A percentile compares a stretch with the other conserved stretches of the same genome.
Conservation (phyloP, 2,888 invertebrate genomes). For the Trisateles emortualis region DNA sequence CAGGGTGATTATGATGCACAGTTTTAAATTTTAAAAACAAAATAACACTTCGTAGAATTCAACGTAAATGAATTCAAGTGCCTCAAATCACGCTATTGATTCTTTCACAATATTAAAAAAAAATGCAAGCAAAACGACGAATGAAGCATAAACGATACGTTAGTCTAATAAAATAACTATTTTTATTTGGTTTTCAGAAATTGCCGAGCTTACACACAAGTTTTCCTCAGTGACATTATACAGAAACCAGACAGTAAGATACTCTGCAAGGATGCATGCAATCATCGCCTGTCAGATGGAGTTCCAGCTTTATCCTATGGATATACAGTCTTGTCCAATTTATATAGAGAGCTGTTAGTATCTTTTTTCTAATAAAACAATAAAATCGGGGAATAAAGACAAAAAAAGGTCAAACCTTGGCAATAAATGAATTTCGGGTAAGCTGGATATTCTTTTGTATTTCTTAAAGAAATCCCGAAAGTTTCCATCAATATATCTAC, state of each 20-base stretch:
- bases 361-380: too few species aligned
- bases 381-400: too few species aligned
- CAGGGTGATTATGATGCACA: neutral
- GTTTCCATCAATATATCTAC: too few species aligned
- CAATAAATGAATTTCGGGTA: too few species aligned
- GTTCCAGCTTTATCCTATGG: conserved; percentile 95
- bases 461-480: too few species aligned
- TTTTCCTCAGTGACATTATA: conserved; percentile 93
- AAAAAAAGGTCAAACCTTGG: too few species aligned
- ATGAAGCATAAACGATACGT: too few species aligned
- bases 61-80: neutral
- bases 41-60: neutral
- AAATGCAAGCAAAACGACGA: neutral
- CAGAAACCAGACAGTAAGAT: conserved; percentile 92
- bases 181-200: conserved; percentile 87
- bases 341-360: conserved; percentile 95
- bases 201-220: conserved; percentile 92
- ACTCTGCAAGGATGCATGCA: conserved; percentile 94
- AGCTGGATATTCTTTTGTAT: too few species aligned
- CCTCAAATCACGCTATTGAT: neutral
- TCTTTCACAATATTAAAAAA: neutral
- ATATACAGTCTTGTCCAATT: conserved; percentile 94
- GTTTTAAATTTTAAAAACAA: neutral
- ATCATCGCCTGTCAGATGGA: conserved; percentile 96
- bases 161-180: neutral